Evolutionary conservation across 2,797 vertebrate species (phyloP).

Genomic region (Oreochromis grahami): DNA sequence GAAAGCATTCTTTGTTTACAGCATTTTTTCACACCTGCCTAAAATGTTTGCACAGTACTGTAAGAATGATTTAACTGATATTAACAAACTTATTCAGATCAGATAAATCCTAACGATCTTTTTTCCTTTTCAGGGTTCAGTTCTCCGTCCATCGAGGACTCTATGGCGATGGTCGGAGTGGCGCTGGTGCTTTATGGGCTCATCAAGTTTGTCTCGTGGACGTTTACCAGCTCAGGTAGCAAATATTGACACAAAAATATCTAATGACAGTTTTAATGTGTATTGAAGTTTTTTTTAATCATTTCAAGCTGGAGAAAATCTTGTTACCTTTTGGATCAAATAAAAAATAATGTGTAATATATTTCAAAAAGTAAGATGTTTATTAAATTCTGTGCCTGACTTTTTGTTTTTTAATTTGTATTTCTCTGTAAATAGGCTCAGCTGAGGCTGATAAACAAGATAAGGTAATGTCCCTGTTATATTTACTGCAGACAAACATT

Average conservation of each 20-base stretch:
- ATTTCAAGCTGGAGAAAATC: accelerated
- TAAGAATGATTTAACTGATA: accelerated
- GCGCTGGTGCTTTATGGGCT: slow-evolving; percentile 82
- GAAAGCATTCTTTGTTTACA: accelerated
- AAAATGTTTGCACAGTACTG: accelerated
- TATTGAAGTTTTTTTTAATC: accelerated
- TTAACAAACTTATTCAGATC: not conserved
- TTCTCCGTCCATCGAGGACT: slow-evolving; percentile 80
- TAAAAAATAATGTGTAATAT: accelerated
- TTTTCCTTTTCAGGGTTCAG: slow-evolving; percentile 67
- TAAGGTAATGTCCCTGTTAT: slow-evolving; percentile 44
- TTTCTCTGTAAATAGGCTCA: slow-evolving; percentile 33
- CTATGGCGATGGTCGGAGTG: slow-evolving; percentile 83
- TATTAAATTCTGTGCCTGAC: accelerated
- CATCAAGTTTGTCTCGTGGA: slow-evolving; percentile 75
- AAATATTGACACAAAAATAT: accelerated
- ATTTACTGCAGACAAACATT: not conserved
- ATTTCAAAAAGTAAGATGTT: not conserved
- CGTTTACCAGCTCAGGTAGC: slow-evolving; percentile 65
- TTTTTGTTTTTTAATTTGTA: not conserved
- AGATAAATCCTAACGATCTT: not conserved
- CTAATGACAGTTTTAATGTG: not conserved
- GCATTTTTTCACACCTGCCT: accelerated
- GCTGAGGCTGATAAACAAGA: slow-evolving; percentile 23
- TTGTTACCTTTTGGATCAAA: accelerated